A percentile compares a stretch with the other conserved stretches of the same genome.
Evolutionary conservation across 1,140 invertebrate genomes (phyloP).

Genomic region (Kradibia gibbosae): DNA sequence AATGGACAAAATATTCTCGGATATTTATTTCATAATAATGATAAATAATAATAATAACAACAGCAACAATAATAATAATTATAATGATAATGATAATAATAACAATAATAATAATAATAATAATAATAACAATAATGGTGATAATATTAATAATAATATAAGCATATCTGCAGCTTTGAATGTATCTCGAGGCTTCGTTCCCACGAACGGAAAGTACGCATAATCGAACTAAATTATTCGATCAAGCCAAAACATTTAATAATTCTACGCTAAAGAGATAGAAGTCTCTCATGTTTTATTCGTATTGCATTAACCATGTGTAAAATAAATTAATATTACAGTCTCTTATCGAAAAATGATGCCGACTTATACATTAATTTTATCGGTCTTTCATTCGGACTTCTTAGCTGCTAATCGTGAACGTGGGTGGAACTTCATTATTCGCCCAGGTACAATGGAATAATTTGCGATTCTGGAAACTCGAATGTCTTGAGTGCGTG

Average conservation of each 20-base stretch:
- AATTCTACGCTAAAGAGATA: neutral
- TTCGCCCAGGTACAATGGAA: neutral
- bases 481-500: conserved; percentile 6
- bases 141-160: too few species aligned
- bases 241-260: neutral
- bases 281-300: neutral
- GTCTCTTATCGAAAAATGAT: neutral
- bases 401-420: neutral
- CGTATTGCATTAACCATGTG: neutral
- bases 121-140: too few species aligned
- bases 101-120: too few species aligned
- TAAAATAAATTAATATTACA: neutral
- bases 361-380: neutral
- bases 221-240: neutral
- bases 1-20: neutral
- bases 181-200: neutral
- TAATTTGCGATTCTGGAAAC: conserved; percentile 24
- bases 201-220: neutral
- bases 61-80: too few species aligned
- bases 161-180: neutral
- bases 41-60: too few species aligned
- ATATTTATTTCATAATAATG: neutral
- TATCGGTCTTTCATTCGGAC: neutral
- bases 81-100: too few species aligned
- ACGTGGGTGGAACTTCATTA: conserved; percentile 6